Percentiles rank a stretch among this genome's conserved stretches.
Conservation (phyloP, 2,888 invertebrate species). For the Tipula unca region DNA sequence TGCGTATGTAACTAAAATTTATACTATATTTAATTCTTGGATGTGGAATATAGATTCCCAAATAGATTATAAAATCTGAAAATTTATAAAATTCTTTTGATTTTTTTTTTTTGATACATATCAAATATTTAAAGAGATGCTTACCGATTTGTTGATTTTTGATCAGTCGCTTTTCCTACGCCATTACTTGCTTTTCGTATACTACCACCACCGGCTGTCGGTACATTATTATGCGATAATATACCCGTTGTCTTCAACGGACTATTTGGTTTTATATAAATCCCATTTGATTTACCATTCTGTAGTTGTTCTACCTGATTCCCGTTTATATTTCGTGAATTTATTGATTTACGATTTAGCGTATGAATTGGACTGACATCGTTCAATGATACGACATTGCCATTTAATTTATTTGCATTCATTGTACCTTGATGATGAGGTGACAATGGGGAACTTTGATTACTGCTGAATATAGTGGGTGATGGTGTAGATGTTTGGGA, state of each 20-base stretch:
- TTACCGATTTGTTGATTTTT: constrained; percentile 24
- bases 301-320: constrained; percentile 18
- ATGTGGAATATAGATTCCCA: neutral
- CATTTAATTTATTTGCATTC: neutral
- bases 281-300: neutral
- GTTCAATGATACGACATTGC: neutral
- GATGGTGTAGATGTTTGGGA: constrained; percentile 24
- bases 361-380: neutral
- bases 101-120: neutral
- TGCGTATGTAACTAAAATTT: neutral
- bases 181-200: constrained; percentile 29
- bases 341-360: constrained; percentile 39
- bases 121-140: neutral
- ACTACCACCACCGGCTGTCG: neutral
- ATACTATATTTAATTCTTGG: neutral
- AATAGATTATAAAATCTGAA: constrained; percentile 9
- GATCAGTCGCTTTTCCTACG: constrained; percentile 29
- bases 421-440: constrained; percentile 29
- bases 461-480: constrained; percentile 22
- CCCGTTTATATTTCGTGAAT: constrained; percentile 53
- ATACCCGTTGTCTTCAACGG: constrained; percentile 36
- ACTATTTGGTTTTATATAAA: constrained; percentile 44
- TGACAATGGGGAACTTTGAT: constrained; percentile 30
- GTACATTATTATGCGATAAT: constrained; percentile 32
- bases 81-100: neutral